Evolutionary conservation across 2,113 vertebrate species (phyloP).

Genomic region (Chamaetylas fuelleborni): DNA sequence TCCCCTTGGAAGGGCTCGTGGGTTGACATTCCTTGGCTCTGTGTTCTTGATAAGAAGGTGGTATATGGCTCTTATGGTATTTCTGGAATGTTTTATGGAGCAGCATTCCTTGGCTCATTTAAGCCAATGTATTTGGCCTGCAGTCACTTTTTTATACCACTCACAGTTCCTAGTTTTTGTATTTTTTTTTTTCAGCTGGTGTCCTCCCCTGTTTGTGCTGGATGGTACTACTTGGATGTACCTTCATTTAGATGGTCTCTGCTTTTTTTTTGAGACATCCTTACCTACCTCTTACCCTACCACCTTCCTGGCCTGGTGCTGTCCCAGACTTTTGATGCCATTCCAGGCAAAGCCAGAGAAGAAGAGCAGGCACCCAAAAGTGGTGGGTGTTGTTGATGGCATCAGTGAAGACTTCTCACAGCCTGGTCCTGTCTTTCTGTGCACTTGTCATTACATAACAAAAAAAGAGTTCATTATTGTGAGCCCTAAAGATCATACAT

Average conservation of each 20-base stretch:
- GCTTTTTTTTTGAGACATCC: no score
- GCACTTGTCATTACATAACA: rapidly evolving
- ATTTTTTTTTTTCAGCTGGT: neutral
- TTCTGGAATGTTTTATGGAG: neutral
- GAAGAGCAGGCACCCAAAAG: neutral
- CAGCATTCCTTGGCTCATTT: neutral
- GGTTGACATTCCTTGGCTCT: neutral
- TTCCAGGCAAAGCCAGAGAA: neutral
- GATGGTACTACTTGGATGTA: rapidly evolving
- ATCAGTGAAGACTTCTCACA: neutral
- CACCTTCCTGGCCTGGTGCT: neutral
- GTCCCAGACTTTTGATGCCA: neutral
- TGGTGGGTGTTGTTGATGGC: neutral
- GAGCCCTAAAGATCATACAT: neutral
- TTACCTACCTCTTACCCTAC: rapidly evolving
- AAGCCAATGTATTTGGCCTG: neutral
- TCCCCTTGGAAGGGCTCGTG: neutral
- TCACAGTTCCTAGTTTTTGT: neutral
- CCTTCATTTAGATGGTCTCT: neutral
- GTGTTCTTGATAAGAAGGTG: neutral
- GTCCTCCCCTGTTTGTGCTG: neutral
- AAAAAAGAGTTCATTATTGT: neutral
- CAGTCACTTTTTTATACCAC: neutral
- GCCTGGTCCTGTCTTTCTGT: neutral
- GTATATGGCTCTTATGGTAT: neutral